A percentile compares a stretch with the other conserved stretches of the same genome.
These are phyloP conservation scores for Aspidapion aeneum DNA, from an alignment of 2,888 invertebrate species.

Conservation along the genomic window DNA sequence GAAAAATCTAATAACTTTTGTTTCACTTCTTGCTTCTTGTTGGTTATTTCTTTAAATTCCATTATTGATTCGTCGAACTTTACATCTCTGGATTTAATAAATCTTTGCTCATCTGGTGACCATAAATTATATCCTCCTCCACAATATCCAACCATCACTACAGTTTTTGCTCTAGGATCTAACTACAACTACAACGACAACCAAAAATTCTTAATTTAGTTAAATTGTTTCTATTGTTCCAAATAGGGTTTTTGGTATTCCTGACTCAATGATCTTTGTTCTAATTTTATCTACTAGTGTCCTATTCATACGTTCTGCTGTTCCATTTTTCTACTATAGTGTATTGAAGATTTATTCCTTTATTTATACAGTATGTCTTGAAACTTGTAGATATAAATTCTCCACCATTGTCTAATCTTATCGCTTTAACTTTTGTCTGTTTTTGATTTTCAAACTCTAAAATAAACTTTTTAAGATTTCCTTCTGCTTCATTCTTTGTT, in stretches of 20 bases:
- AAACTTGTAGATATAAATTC: slow-evolving; percentile 10
- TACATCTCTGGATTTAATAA: slow-evolving; percentile 17
- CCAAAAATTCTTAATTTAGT: no score
- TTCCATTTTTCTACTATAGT: slow-evolving; percentile 8
- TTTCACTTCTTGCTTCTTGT: no score
- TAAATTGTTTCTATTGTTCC: no score
- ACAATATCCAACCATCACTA: slow-evolving; percentile 19
- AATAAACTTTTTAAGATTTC: background rate
- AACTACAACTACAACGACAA: slow-evolving; percentile 11
- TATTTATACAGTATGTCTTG: slow-evolving; percentile 4
- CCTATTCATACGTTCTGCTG: slow-evolving; percentile 19
- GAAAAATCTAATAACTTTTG: no score
- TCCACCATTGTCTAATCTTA: slow-evolving; percentile 10
- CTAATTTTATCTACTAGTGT: slow-evolving; percentile 18
- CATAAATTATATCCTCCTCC: no score
- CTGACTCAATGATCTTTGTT: slow-evolving; percentile 12
- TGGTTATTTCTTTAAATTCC: slow-evolving; percentile 12
- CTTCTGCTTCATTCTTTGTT: slow-evolving; percentile 6
- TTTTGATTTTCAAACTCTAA: slow-evolving; percentile 6
- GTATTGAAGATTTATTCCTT: slow-evolving; percentile 2
- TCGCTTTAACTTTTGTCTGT: slow-evolving; percentile 9
- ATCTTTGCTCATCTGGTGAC: slow-evolving; percentile 13
- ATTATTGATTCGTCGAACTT: slow-evolving; percentile 17
- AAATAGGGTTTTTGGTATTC: slow-evolving; percentile 15
- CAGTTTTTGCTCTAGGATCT: slow-evolving; percentile 12